Evolutionary conservation across 2,113 vertebrate species (phyloP), one percentile per base, ranked within the genome.

Genomic region (Zosterops japonicus): DNA sequence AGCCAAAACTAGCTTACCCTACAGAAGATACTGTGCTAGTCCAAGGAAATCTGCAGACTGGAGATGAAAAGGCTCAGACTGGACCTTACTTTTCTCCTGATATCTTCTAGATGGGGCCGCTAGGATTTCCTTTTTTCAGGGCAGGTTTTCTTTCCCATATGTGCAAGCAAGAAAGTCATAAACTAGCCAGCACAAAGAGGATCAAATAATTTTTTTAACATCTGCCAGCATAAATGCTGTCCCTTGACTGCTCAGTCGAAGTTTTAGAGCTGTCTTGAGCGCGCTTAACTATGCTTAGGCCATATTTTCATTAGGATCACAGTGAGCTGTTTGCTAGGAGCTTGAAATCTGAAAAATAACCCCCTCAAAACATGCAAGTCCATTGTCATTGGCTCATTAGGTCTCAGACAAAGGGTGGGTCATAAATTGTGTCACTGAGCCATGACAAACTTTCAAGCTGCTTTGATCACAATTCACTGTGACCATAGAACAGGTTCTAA

Each of bases 231-330:
- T 50, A 94, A 93, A 94, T 61, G 28, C 52, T 49, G 56, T 75
- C 83, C 57, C 67, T 67, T 49, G 79, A 24, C 70, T 92, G 92
- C 83, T 79, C 70, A 65, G 64, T 28, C 47, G 28, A 36, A 63
- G 42, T 50, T 95, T 96, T 87, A 96, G 69, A 74, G 65, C 65
- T 65, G 63, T 53, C 94, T 42, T 35, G 93, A 94, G 95, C 94
- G 93, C 39, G 41, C 53, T 96, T 92, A 89, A 61, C 93, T 96
- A 91, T 4, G 46, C 86, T 81, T 24, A 89, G 86, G 90, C 55
- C 46, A 7, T 79, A 92, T 79, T 95, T 95, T 94, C 93, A 93
- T 93, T 90, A 68, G 35, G 75, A 91, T 70, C 68, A 75, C 49
- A 60, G 82, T 5, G 53, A 95, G 61, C 82, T 72, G 55, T 86